Percentiles rank a stretch among this genome's conserved stretches.
Conservation (phyloP, 1,140 invertebrate genomes). For the Cecropterus lyciades region DNA sequence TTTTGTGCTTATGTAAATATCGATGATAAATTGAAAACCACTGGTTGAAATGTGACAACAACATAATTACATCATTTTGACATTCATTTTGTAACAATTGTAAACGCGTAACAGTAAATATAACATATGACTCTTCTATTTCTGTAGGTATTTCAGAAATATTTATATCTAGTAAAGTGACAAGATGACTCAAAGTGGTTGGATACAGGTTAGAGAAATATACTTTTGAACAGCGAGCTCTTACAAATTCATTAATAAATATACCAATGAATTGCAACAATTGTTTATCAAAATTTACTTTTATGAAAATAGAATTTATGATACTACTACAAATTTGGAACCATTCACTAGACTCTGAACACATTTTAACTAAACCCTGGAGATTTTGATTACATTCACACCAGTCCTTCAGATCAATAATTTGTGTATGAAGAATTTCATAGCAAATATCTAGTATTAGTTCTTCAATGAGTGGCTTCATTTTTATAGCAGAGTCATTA, state of each 20-base stretch:
- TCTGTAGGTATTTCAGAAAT: slow-evolving; percentile 39
- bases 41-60: slow-evolving; percentile 66
- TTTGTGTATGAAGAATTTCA: slow-evolving; percentile 41
- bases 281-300: slow-evolving; percentile 52
- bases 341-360: slow-evolving; percentile 53
- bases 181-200: slow-evolving; percentile 48
- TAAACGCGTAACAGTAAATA: slow-evolving; percentile 47
- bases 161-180: slow-evolving; percentile 62
- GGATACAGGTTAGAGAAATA: slow-evolving; percentile 57
- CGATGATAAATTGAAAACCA: slow-evolving; percentile 72
- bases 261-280: slow-evolving; percentile 53
- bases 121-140: slow-evolving; percentile 48
- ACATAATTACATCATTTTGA: slow-evolving; percentile 63
- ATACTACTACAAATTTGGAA: slow-evolving; percentile 67
- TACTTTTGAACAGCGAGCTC: slow-evolving; percentile 37
- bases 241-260: slow-evolving; percentile 55
- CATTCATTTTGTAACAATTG: slow-evolving; percentile 48
- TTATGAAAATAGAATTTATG: slow-evolving; percentile 62
- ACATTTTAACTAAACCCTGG: slow-evolving; percentile 49
- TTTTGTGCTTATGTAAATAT: too few relatives aligned
- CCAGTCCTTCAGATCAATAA: slow-evolving; percentile 43
- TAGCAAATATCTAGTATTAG: slow-evolving; percentile 50
- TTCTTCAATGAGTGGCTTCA: slow-evolving; percentile 63
- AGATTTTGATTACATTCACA: slow-evolving; percentile 40
- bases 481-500: slow-evolving; percentile 63